Conservation (phyloP, 2,888 invertebrate species). For the Troides oblongomaculatus region DNA sequence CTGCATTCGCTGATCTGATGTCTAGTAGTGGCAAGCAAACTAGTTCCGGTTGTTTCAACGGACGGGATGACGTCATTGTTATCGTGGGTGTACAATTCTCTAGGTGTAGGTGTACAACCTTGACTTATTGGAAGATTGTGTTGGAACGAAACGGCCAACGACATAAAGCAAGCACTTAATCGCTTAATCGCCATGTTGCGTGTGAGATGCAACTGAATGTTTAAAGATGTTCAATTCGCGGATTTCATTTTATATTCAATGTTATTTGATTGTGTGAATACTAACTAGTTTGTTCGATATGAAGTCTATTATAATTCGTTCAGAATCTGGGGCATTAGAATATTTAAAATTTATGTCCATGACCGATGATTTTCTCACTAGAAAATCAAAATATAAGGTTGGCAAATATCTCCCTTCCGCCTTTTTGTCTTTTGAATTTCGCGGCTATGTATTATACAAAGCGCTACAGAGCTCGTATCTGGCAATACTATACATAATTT, state of each 20-base stretch:
- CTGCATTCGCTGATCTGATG: not conserved
- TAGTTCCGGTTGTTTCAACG: constrained; percentile 26
- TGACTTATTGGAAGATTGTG: constrained; percentile 32
- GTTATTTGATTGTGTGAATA: constrained; percentile 1
- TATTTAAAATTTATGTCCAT: not conserved
- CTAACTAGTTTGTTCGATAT: not conserved
- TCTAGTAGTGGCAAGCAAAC: not conserved
- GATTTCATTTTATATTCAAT: constrained; percentile 6
- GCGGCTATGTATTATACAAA: too few relatives aligned
- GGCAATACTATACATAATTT: too few relatives aligned
- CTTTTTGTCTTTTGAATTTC: too few relatives aligned
- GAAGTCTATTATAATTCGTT: not conserved
- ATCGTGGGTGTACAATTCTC: constrained; percentile 32
- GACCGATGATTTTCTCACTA: too few relatives aligned
- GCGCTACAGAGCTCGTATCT: too few relatives aligned
- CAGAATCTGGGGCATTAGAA: not conserved
- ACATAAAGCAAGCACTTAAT: constrained; percentile 19
- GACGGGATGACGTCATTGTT: constrained; percentile 35
- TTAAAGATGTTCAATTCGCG: not conserved
- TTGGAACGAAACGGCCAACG: constrained; percentile 29
- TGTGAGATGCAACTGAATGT: constrained; percentile 26
- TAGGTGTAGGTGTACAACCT: constrained; percentile 35
- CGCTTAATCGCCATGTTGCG: constrained; percentile 26
- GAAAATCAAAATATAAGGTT: too few relatives aligned
- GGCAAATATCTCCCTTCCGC: too few relatives aligned